Percentiles rank a stretch among this genome's conserved stretches.
Conservation (phyloP, 37 sponge, comb jelly and placozoan species). For the Chondrilla cf. caribensis region DNA sequence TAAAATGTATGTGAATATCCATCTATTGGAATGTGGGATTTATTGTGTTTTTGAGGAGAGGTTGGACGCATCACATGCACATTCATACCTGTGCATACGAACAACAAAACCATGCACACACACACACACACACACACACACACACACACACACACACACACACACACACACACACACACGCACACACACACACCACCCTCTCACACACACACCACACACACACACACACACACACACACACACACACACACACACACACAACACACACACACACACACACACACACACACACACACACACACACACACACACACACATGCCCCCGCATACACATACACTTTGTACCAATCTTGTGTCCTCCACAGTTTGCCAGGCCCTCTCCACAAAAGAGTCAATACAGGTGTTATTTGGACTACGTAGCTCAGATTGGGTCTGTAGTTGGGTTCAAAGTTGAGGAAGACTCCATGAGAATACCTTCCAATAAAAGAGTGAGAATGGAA, state of each 20-base stretch:
- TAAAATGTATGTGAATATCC: constrained; percentile 2
- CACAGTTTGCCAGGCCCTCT: constrained; percentile 47
- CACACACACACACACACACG: too few species aligned
- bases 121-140: background rate
- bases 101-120: too few species aligned
- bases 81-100: background rate
- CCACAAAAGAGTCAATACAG: constrained; percentile 68
- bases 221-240: too few species aligned
- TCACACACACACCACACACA: too few species aligned
- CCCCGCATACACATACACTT: too few species aligned
- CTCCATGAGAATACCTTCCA: constrained; percentile 91
- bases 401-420: constrained; percentile 82
- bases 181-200: too few species aligned
- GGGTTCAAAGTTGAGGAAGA: constrained; percentile 87
- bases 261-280: too few species aligned
- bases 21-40: background rate
- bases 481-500: constrained; percentile 71
- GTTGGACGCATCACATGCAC: background rate
- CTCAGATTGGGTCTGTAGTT: constrained; percentile 59
- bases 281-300: constrained; percentile 4
- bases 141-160: too few species aligned
- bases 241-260: too few species aligned
- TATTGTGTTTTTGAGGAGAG: too few species aligned
- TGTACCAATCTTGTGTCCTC: background rate
- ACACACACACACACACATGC: background rate